phyloP scores from a whole-genome alignment of 2,888 invertebrate species.

The Chrysodeixis includens region DNA sequence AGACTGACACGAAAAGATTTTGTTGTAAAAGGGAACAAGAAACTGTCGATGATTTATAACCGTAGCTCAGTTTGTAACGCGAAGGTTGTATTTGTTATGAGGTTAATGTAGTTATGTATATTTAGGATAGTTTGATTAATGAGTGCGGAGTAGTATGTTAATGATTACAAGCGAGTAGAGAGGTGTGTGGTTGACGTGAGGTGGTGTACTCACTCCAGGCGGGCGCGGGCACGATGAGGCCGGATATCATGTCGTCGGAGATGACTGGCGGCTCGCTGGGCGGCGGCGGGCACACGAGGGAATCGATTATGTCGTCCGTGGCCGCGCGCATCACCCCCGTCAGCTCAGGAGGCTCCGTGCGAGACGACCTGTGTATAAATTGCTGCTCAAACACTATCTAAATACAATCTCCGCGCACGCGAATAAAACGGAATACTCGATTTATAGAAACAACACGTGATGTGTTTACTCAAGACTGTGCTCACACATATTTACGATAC shows the following conservation, averaged over 20 bases:
- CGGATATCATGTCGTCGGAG: constrained; percentile 98
- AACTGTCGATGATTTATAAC: neutral
- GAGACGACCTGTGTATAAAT: constrained; percentile 90
- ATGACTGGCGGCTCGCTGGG: constrained; percentile 97
- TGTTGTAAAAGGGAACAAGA: constrained; percentile 10
- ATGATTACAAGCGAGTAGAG: constrained; percentile 12
- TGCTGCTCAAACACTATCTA: constrained; percentile 48
- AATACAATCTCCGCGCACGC: constrained; percentile 45
- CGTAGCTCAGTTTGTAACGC: neutral
- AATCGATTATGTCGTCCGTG: constrained; percentile 98
- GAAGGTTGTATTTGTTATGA: neutral
- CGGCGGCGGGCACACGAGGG: constrained; percentile 98
- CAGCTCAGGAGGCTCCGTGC: constrained; percentile 94
- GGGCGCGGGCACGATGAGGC: constrained; percentile 98
- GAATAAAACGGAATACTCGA: constrained; percentile 37
- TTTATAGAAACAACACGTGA: constrained; percentile 52
- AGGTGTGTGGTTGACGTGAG: constrained; percentile 12
- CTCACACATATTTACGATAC: constrained; percentile 17
- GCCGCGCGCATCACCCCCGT: constrained; percentile 94
- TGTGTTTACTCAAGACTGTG: constrained; percentile 48
- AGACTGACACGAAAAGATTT: constrained; percentile 7
- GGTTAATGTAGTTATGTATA: neutral
- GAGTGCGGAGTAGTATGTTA: neutral
- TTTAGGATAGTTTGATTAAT: neutral
- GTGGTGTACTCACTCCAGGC: constrained; percentile 97